These are phyloP conservation scores for Caenorhabditis macrosperma DNA, from an alignment of 2,888 invertebrate species.

Conservation along the genomic window DNA sequence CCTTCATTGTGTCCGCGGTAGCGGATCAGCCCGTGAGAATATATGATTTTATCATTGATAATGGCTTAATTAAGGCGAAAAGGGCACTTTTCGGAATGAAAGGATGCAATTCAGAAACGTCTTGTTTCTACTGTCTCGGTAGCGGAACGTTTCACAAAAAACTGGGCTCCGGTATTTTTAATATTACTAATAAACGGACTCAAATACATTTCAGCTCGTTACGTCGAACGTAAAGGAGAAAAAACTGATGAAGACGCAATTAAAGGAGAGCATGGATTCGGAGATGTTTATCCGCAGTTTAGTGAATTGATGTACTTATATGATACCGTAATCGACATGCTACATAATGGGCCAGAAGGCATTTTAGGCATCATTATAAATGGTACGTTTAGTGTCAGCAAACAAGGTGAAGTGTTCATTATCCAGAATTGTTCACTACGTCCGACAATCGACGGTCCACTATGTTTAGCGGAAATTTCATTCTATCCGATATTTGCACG, in stretches of 20 bases:
- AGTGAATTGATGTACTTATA: not conserved
- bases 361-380: not conserved
- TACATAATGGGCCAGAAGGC: conserved; percentile 5
- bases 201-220: too few relatives aligned
- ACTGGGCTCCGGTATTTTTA: too few relatives aligned
- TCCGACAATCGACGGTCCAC: too few relatives aligned
- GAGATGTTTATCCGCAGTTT: not conserved
- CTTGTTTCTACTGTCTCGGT: not conserved
- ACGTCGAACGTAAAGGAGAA: not conserved
- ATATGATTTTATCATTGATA: too few relatives aligned
- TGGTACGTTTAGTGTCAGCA: not conserved
- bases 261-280: not conserved
- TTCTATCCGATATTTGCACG: too few relatives aligned
- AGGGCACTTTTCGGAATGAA: not conserved
- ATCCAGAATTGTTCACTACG: too few relatives aligned
- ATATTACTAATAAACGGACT: too few relatives aligned
- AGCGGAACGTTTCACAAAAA: not conserved
- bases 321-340: conserved; percentile 1
- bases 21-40: not conserved
- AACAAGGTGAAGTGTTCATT: conserved; percentile 3
- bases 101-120: not conserved
- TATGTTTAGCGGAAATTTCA: too few relatives aligned
- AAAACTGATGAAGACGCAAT: not conserved
- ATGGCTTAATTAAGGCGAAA: conserved; percentile 6
- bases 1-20: not conserved